Evolutionary conservation across 1,140 invertebrate species (phyloP), one percentile per base, ranked within the genome.

Genomic region (Zeugodacus cucurbitae): DNA sequence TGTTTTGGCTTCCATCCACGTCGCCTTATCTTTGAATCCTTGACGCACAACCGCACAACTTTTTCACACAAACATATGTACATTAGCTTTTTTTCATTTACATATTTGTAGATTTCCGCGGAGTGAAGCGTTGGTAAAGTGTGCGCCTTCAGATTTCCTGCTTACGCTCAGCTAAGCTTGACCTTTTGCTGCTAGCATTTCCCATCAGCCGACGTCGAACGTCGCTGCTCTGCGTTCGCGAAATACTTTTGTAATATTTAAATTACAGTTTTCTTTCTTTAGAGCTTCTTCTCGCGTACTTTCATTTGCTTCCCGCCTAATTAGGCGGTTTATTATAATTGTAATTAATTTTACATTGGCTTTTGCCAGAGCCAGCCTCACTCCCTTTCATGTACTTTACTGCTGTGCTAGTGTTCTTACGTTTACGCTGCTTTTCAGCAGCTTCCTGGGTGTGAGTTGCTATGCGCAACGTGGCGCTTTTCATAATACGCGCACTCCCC

Each of bases 251-350:
- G 85, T 86, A 59, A 57, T 86, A 58, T 86, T 86, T 86, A 86
- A 86, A 59, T 86, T 86, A 82, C 74, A 82, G n/a, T 82, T 82
- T 26, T 7, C 37, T 59, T 87, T n/a, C 26, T 37, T 54, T 58
- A 74, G 37, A 67, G 67, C 59, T 87, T 89, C 41, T 87, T 89
- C 59, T 87, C 58, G 41, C 57, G 8, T 20, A 29, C n/a, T 32
- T 86, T 70, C 85, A 48, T 48, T 32, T 58, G 58, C 57, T 57
- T 34, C 70, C 85, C 86, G 89, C 67, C 89, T 91, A 93, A 93
- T 93, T 91, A 93, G 91, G 90, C 90, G 89, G 89, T 90, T 92
- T 91, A 93, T 93, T 93, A 90, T 93, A 93, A 92, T 91, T 91
- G 92, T 93, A 92, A 93, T 93, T 93, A 92, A 93, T 90, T 91